Base-by-base conservation (phyloP, 2,113 vertebrate species). In the Rhadina sibilatrix region DNA sequence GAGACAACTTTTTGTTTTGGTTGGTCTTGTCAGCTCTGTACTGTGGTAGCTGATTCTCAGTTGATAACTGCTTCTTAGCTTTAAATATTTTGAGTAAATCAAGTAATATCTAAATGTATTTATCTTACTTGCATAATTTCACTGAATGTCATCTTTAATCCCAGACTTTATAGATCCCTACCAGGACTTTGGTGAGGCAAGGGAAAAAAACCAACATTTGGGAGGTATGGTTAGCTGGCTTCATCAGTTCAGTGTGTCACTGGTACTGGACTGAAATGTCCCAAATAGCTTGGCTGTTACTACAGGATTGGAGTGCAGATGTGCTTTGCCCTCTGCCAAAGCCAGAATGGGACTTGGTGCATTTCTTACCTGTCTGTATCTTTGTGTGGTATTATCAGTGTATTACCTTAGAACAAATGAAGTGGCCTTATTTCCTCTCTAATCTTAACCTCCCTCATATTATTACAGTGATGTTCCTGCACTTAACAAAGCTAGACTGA, bases 151-250 rank as follows among this genome's bases (percentile, higher is more conserved):
- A 13, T 72, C 47, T 82, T 87, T 79, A 59, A 66, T 82, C 42
- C 18, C 9, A 74, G 28, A 59, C 28, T 61, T 66, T 11, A 28
- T 24, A 75, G 33, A 63, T 63, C 25, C 10, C 17, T 83, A 1
- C 35, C 38, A 44, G 52, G 38, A 27, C 23, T 80, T 64, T 16
- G 22, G 9, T 83, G 22, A 75, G 70, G 18, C 14, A n/a, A 12
- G 3, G 35, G 12, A 0, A 0, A 2, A 12, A 31, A 47, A 9
- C 27, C 0, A 22, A n/a, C 8, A 15, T 89, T 79, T 40, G 25
- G 27, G 33, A 77, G 25, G 5, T 37, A 16, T 40, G 21, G 13
- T 65, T 70, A 53, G 31, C 52, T 91, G 53, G 22, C 14, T 74
- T 86, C 28, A 9, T 63, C n/a, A 44, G 3, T 59, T 68, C 42